phyloP scores from a whole-genome alignment of 2,888 invertebrate species.

The Drosophila siamana region DNA sequence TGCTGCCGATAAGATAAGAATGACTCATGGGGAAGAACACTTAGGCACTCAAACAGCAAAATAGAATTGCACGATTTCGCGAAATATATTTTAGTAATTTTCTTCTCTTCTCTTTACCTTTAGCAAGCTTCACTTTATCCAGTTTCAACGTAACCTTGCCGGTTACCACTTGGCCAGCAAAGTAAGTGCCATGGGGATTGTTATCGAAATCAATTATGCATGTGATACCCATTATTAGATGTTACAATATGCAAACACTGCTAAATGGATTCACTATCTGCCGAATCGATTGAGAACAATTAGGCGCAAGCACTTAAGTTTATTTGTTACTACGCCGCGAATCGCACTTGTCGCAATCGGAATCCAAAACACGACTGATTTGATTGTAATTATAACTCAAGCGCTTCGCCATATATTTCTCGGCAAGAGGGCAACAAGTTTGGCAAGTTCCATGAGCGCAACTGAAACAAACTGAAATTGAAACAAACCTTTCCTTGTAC shows the following conservation, averaged over 20 bases:
- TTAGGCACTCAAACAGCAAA: not conserved
- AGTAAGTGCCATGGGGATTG: constrained; percentile 82
- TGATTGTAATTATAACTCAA: constrained; percentile 31
- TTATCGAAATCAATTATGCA: constrained; percentile 83
- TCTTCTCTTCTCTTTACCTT: too few species aligned
- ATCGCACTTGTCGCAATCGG: constrained; percentile 39
- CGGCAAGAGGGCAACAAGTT: constrained; percentile 28
- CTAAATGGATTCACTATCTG: not conserved
- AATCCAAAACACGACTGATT: constrained; percentile 62
- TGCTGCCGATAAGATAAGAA: constrained; percentile 60
- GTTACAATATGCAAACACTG: constrained; percentile 22
- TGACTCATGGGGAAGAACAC: constrained; percentile 59
- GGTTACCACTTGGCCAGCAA: constrained; percentile 80
- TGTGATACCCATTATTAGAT: constrained; percentile 71
- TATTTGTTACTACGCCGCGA: constrained; percentile 10
- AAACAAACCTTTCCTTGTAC: constrained; percentile 44
- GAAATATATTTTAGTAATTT: not conserved
- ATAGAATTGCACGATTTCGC: constrained; percentile 1
- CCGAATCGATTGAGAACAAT: constrained; percentile 5
- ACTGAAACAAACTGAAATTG: constrained; percentile 62
- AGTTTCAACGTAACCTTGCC: constrained; percentile 71
- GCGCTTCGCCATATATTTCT: constrained; percentile 18
- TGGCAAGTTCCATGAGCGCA: constrained; percentile 48
- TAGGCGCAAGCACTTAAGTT: constrained; percentile 1
- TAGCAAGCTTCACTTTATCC: constrained; percentile 71